Conservation (phyloP, 2,113 vertebrate species). For the Cynocephalus volans region DNA sequence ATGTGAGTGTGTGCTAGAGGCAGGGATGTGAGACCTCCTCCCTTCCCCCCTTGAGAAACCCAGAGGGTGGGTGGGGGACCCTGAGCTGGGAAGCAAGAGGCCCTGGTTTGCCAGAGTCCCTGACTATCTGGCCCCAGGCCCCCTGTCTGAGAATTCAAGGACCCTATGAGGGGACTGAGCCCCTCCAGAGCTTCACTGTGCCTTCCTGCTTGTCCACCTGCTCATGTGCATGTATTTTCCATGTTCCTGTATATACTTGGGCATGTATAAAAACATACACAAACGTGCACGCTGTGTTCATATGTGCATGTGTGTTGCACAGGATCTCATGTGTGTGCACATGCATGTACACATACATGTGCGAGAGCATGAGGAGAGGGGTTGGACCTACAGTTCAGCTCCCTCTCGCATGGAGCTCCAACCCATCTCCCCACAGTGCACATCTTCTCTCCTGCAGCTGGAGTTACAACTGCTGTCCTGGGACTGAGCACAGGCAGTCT, state of each 20-base stretch:
- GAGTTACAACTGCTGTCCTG: background rate
- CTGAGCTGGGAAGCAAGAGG: background rate
- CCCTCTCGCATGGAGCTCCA: background rate
- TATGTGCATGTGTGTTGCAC: too few species aligned
- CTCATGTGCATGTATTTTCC: background rate
- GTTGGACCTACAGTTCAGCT: background rate
- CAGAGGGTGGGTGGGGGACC: background rate
- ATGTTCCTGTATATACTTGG: background rate
- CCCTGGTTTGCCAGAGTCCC: background rate
- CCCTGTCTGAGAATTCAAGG: background rate
- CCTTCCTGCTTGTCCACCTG: background rate
- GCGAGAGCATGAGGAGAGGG: background rate
- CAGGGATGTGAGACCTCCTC: rapidly evolving
- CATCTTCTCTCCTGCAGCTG: background rate
- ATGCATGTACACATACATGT: background rate
- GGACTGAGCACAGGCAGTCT: background rate
- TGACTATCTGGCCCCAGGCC: background rate
- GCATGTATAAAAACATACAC: background rate
- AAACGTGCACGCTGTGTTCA: background rate
- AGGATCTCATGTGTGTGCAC: background rate
- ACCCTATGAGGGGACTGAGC: too few species aligned
- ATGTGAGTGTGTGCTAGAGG: background rate
- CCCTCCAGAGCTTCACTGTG: background rate
- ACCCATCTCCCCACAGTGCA: background rate
- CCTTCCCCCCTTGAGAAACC: background rate